Conservation (phyloP, 2,113 vertebrate genomes). For the Passerina amoena region DNA sequence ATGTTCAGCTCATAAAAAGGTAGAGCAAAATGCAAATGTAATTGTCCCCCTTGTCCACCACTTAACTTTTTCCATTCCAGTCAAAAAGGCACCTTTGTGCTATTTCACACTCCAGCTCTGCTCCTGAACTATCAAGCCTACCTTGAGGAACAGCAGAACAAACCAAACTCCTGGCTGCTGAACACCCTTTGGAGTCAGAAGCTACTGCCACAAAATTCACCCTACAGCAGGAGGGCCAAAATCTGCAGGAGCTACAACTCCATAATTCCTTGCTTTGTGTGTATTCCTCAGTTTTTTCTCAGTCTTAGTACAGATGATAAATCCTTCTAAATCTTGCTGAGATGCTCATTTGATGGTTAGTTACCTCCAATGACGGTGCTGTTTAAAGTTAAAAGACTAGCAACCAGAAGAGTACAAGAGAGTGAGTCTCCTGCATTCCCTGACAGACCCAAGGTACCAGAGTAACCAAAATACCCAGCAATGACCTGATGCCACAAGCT, state of each 20-base stretch:
- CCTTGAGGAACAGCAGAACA: background rate
- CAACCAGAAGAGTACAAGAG: background rate
- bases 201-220: background rate
- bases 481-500: background rate
- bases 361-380: background rate
- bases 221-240: background rate
- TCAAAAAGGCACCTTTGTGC: background rate
- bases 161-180: background rate
- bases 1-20: background rate
- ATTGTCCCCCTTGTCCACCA: background rate
- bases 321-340: background rate
- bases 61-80: background rate
- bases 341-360: rapidly evolving
- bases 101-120: background rate
- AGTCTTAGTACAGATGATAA: background rate
- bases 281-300: background rate
- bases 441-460: background rate
- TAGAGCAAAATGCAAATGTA: background rate
- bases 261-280: rapidly evolving
- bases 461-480: background rate
- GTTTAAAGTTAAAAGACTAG: background rate
- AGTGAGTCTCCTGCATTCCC: background rate
- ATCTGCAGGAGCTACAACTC: background rate
- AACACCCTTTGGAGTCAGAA: background rate
- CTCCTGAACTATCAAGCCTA: background rate